Evolutionary conservation across 2,888 invertebrate species (phyloP), one percentile per base, ranked within the genome.

Genomic region (Tholera decimalis): DNA sequence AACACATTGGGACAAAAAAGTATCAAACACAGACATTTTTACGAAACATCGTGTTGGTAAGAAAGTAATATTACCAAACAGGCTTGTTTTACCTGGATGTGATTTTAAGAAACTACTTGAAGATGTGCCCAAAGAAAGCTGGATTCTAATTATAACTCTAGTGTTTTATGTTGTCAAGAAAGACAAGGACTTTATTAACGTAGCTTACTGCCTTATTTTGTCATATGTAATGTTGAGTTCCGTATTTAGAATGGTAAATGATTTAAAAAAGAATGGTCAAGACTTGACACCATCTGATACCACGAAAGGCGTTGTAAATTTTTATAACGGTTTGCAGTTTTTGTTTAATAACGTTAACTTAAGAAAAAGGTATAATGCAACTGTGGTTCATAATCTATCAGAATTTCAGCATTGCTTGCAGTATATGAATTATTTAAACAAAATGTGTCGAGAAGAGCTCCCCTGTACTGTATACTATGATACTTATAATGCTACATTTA

Each of bases 341-440:
- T 53, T 79, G 30, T 80, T 79, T 47, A 13, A 63, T 0, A 26
- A 49, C 33, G 50, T 66, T 47, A 20, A 69, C 51, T 37, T 63
- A 2, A 49, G 9, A 0, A 7, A 18, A 15, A 56, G 54, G 3
- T 71, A 46, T 35, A 43, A 73, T 26, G 20, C n/a, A 11, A 28
- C n/a, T 26, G 7, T 62, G 18, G 68, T 88, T 46, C 89, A 88
- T 33, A 67, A 56, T 35, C 64, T 88, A n/a, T 77, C 85, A 0
- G 88, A 88, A 58, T 88, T 88, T 24, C 82, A 84, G 57, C 88
- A 88, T 72, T 86, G 88, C 43, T 63, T 88, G 41, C 85, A 88
- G 53, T 85, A 86, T 63, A 81, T 88, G 77, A 88, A 88, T 68
- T 84, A 85, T 73, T 79, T 88, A 28, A 85, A 87, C 50, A 83